These are phyloP conservation scores for Branchipolynoe longqiensis DNA, from an alignment of 2,888 invertebrate species.

Conservation along the genomic window DNA sequence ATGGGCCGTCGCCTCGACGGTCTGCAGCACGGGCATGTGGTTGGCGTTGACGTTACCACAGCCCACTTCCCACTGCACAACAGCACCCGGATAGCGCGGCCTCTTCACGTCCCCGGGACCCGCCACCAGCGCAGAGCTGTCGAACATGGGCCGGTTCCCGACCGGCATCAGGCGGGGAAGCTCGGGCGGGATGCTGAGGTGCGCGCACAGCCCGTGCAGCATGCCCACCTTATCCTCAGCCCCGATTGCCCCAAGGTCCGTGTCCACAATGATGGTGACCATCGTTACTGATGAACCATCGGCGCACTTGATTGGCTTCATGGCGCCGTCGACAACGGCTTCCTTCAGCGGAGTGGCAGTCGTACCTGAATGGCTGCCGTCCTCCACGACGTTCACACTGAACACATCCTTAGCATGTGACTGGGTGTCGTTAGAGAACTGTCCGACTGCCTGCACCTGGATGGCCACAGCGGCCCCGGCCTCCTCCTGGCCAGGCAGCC, in stretches of 20 bases:
- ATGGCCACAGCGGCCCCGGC: slow-evolving; percentile 86
- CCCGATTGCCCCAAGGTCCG: slow-evolving; percentile 85
- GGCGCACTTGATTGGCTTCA: slow-evolving; percentile 75
- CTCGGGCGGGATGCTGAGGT: slow-evolving; percentile 75
- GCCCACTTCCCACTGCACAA: slow-evolving; percentile 85
- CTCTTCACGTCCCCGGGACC: slow-evolving; percentile 77
- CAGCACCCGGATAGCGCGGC: slow-evolving; percentile 71
- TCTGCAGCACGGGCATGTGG: slow-evolving; percentile 86
- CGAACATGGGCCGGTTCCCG: slow-evolving; percentile 74
- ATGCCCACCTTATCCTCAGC: slow-evolving; percentile 85
- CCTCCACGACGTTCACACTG: slow-evolving; percentile 85
- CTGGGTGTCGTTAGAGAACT: slow-evolving; percentile 65
- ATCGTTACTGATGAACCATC: slow-evolving; percentile 84
- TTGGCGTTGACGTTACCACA: slow-evolving; percentile 88
- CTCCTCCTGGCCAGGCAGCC: slow-evolving; percentile 86
- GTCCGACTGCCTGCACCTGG: slow-evolving; percentile 78
- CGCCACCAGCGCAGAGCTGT: slow-evolving; percentile 78
- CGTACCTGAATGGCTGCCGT: slow-evolving; percentile 64
- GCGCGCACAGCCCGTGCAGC: slow-evolving; percentile 73
- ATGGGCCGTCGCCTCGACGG: slow-evolving; percentile 86
- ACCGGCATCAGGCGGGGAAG: slow-evolving; percentile 76
- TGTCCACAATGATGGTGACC: slow-evolving; percentile 87
- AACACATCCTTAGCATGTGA: slow-evolving; percentile 86
- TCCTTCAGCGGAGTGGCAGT: slow-evolving; percentile 67
- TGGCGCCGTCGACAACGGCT: slow-evolving; percentile 67